A percentile compares a stretch with the other conserved stretches of the same genome.
Evolutionary conservation across 35 echinoderm and acorn worm genomes (phyloP).

Genomic region (Apostichopus parvimensis): DNA sequence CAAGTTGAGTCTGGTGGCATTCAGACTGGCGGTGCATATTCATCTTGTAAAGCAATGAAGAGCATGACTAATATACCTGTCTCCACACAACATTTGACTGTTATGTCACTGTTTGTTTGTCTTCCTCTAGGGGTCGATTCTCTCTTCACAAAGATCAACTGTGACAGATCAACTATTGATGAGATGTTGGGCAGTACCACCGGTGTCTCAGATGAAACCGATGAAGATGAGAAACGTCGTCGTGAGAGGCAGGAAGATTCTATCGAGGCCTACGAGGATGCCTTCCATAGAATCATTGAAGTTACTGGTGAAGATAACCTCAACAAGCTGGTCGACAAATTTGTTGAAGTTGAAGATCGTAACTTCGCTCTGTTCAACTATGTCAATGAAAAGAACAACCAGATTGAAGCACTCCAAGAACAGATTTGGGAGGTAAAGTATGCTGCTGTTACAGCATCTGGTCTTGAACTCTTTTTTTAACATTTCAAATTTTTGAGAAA

Average conservation of each 20-base stretch:
- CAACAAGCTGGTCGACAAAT: conserved; percentile 87
- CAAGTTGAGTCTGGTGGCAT: no score
- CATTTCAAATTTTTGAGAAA: no score
- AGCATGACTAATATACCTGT: no score
- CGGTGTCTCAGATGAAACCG: conserved; percentile 93
- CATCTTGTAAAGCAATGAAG: no score
- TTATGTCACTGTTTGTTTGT: not conserved
- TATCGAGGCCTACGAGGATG: conserved; percentile 97
- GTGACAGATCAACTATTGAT: conserved; percentile 92
- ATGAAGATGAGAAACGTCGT: conserved; percentile 91
- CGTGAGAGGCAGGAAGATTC: conserved; percentile 98
- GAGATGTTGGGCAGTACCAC: conserved; percentile 91
- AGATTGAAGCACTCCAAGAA: conserved; percentile 89
- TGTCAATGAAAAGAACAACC: conserved; percentile 98
- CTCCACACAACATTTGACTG: not conserved
- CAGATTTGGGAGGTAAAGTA: conserved; percentile 89
- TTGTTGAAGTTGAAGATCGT: conserved; percentile 92
- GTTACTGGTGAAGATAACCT: conserved; percentile 94
- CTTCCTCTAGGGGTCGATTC: conserved; percentile 80
- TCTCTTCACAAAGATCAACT: conserved; percentile 95
- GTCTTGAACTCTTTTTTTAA: no score
- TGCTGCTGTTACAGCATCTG: no score
- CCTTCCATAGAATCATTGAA: conserved; percentile 86
- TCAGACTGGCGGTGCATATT: no score
- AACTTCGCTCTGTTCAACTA: conserved; percentile 99